A percentile compares a stretch with the other conserved stretches of the same genome.
These are phyloP conservation scores for Drosophila serrata DNA, from an alignment of 1,140 invertebrate genomes.

Conservation along the genomic window DNA sequence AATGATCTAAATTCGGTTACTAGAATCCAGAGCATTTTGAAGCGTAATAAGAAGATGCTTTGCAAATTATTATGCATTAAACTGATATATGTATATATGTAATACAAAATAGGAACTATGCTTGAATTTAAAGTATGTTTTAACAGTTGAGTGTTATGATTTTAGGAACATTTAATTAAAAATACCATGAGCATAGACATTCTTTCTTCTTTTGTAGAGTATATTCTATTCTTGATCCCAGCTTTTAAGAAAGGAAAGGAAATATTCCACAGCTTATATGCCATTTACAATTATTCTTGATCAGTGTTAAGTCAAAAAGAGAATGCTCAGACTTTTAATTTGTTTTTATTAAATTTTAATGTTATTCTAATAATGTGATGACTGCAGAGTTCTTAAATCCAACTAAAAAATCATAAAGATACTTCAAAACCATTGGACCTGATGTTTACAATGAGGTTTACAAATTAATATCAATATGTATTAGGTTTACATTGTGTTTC, in stretches of 20 bases:
- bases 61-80: background rate
- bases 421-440: no score
- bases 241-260: background rate
- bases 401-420: no score
- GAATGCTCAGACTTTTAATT: no score
- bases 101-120: no score
- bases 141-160: background rate
- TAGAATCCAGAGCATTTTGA: background rate
- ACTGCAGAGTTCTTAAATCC: no score
- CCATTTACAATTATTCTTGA: background rate
- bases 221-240: background rate
- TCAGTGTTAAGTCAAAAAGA: no score
- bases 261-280: background rate
- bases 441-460: no score
- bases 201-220: background rate
- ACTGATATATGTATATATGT: no score
- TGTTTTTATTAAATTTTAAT: no score
- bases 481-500: background rate
- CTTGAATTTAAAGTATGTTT: background rate
- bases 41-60: background rate
- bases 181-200: no score
- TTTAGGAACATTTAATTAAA: no score
- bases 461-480: background rate
- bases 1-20: background rate
- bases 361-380: no score